Evolutionary conservation across 2,888 invertebrate species (phyloP), one percentile per base, ranked within the genome.

Genomic region (Pristionchus maxplancki): DNA sequence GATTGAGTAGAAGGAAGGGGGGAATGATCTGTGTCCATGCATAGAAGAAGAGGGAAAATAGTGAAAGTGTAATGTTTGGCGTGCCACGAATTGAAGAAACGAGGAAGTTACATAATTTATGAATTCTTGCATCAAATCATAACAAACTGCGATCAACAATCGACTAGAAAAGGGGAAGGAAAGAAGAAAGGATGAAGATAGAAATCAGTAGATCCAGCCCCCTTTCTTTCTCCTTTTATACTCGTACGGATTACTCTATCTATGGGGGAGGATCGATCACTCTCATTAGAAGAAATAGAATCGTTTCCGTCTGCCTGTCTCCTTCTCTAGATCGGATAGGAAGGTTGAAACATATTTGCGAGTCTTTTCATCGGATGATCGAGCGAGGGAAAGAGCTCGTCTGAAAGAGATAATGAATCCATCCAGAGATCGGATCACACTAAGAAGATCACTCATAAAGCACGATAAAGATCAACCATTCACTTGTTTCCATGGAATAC

Each of bases 241-340:
- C 83, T 83, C 83, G 83, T 83, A 83, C 34, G 31, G 3, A 83
- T 83, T 83, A 83, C 58, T 83, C 83, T 83, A 78, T 78, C 78
- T 78, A 78, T 9, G n/a, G 44, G 44, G 44, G 78, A 78, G 50
- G 83, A 37, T 34, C 40, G 9, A 48, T n/a, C 8, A 24, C 20
- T 85, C 20, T 34, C 34, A 71, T 34, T 71, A 88, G 88, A 88
- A 88, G 88, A 88, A 88, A 50, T 88, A 88, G 88, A 88, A 88
- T 81, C 88, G 78, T 88, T 88, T 88, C 44, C 88, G 28, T 81
- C 31, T 34, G 5, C 88, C 88, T 11, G 64, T 88, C 20, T 88
- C 88, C 28, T 31, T 88, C 62, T 88, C 88, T 15, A 88, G 44
- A 78, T 88, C 78, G 4, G 53, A 24, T 20, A 88, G 28, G 88